Base-by-base conservation (phyloP, 2,113 vertebrate species). In the Saguinus midas region DNA sequence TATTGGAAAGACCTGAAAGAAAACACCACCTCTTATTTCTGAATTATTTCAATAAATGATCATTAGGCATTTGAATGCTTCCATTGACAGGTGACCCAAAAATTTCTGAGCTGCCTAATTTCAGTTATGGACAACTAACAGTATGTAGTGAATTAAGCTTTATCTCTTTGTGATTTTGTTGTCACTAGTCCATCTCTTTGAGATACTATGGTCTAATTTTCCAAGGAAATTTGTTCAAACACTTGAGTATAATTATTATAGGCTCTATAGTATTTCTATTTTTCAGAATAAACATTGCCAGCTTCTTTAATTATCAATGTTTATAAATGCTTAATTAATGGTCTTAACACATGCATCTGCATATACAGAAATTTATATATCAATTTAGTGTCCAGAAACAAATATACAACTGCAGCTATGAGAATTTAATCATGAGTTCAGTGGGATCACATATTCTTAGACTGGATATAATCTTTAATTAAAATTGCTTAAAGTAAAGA, bases 401-500 rank as follows among this genome's bases (percentile, higher is more conserved):
- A 91, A 81, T 20, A 61, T 3, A 87, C 29, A 87, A 72, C 10
- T 78, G 23, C 48, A 87, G 18, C 40, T 78, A 7, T 82, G 25
- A 55, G 9, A 70, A 61, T 91, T 87, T 93, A 91, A 87, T 87
- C 43, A n/a, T 61, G 11, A n/a, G 27, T 76, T 17, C 64, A 45
- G 4, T 61, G 50, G 7, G 8, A n/a, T 50, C 13, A 78, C 82
- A 76, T 21, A 70, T 82, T 61, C 20, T 61, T 87, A 79, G 40
- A 78, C 81, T 57, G 66, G n/a, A 52, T 50, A 83, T 18, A 3
- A 27, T 40, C 23, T 90, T 93, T 37, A 82, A 76, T 76, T 86
- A 90, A 76, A 27, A 72, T 61, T 79, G 32, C 61, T 93, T 43
- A 91, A 55, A 6, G n/a, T 70, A 23, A 95, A 95, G 81, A 95